Evolutionary conservation across 2,113 vertebrate genomes (phyloP).

Genomic region (Coptodon rendalli): DNA sequence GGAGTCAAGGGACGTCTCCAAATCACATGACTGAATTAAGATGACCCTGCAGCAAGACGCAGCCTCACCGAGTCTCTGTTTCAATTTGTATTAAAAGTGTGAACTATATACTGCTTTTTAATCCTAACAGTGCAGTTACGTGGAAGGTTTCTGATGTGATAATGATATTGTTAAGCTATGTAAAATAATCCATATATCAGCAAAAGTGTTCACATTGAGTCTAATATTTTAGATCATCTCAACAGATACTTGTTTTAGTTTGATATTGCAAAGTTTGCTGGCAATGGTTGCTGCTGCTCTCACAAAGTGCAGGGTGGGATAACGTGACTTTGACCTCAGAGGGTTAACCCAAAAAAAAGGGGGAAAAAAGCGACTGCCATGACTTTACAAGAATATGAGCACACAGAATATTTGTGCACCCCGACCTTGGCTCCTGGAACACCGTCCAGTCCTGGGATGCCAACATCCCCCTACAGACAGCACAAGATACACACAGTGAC

Average conservation of each 20-base stretch:
- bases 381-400: neutral
- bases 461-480: constrained; percentile 84
- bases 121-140: neutral
- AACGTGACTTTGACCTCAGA: neutral
- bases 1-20: neutral
- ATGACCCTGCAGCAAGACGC: neutral
- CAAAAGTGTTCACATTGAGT: neutral
- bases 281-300: neutral
- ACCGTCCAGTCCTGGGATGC: constrained; percentile 85
- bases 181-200: neutral
- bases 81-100: neutral
- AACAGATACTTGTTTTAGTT: neutral
- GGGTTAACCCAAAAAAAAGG: neutral
- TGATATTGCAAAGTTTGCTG: neutral
- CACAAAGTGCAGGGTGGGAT: neutral
- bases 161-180: neutral
- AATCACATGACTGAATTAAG: neutral
- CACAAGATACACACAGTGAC: constrained; percentile 56
- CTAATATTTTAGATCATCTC: neutral
- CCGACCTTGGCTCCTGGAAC: constrained; percentile 84
- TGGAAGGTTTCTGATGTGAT: neutral
- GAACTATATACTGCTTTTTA: neutral
- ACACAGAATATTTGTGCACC: constrained; percentile 51
- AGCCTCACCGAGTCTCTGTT: neutral
- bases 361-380: neutral